These are phyloP conservation scores for Brachyhypopomus occidentalis DNA, from an alignment of 2,113 vertebrate species.

Conservation along the genomic window DNA sequence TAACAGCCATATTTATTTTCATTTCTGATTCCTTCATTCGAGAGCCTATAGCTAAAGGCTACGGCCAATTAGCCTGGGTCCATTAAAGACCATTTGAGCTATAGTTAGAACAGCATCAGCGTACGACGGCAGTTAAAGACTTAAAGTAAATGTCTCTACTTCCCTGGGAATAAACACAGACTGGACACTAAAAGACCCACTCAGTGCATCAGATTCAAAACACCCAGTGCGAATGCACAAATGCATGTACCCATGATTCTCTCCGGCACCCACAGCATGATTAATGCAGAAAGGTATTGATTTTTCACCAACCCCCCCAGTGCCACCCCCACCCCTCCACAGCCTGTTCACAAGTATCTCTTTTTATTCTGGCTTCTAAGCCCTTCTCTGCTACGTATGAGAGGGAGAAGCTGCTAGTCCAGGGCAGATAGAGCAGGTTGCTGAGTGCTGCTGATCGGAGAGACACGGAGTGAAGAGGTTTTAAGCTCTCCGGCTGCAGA, in stretches of 20 bases:
- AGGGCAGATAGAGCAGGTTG: background rate
- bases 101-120: background rate
- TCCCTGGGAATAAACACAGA: background rate
- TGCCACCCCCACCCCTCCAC: slow-evolving; percentile 58
- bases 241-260: slow-evolving; percentile 80
- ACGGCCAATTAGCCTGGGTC: background rate
- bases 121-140: background rate
- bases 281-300: slow-evolving; percentile 93
- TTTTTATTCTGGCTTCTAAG: slow-evolving; percentile 72
- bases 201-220: slow-evolving; percentile 18
- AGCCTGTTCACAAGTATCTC: slow-evolving; percentile 72
- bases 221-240: slow-evolving; percentile 54
- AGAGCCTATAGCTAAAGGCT: background rate
- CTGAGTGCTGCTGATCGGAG: slow-evolving; percentile 16
- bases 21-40: background rate
- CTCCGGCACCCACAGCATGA: slow-evolving; percentile 79
- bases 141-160: slow-evolving; percentile 8
- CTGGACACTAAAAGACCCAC: background rate
- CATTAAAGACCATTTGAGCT: background rate
- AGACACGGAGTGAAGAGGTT: slow-evolving; percentile 30
- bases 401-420: slow-evolving; percentile 29
- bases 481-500: slow-evolving; percentile 23
- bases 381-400: slow-evolving; percentile 55
- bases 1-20: background rate
- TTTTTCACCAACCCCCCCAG: slow-evolving; percentile 71